phyloP scores from a whole-genome alignment of 2,797 vertebrate species.

The Emydoidea blandingii region DNA sequence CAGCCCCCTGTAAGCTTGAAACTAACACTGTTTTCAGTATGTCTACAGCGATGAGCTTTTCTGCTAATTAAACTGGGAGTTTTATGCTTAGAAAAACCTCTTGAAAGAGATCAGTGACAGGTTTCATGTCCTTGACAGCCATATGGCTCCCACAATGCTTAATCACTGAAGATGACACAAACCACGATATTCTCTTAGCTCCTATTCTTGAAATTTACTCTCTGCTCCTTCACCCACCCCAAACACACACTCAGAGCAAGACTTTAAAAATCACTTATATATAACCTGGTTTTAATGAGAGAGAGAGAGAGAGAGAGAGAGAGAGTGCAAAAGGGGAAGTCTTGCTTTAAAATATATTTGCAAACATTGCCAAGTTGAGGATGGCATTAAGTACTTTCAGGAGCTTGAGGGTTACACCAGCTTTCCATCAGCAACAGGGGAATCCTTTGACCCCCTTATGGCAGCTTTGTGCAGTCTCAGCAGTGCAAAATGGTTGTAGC shows the following conservation, averaged over 20 bases:
- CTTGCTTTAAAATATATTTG: not conserved
- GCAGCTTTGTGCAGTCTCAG: not conserved
- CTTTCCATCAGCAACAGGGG: not conserved
- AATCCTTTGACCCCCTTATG: not conserved
- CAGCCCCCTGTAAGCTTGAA: constrained; percentile 9
- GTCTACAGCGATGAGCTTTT: not conserved
- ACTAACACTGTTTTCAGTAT: not conserved
- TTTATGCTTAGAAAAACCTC: not conserved
- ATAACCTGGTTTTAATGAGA: not conserved
- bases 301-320: not conserved
- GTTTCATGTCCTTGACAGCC: not conserved
- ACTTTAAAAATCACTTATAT: not conserved
- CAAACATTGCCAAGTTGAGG: not conserved
- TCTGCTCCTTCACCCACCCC: not conserved
- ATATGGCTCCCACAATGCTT: not conserved
- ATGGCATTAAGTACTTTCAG: not conserved
- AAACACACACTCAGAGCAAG: not conserved
- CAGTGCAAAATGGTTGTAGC: not conserved
- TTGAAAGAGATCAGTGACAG: constrained; percentile 2
- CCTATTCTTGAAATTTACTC: not conserved
- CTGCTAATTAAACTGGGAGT: not conserved
- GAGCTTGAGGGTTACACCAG: not conserved
- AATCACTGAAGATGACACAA: not conserved
- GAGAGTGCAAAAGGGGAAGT: not conserved
- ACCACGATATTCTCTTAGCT: not conserved